These are phyloP conservation scores for Rhinoptilus africanus DNA, from an alignment of 2,113 vertebrate species.

Conservation along the genomic window DNA sequence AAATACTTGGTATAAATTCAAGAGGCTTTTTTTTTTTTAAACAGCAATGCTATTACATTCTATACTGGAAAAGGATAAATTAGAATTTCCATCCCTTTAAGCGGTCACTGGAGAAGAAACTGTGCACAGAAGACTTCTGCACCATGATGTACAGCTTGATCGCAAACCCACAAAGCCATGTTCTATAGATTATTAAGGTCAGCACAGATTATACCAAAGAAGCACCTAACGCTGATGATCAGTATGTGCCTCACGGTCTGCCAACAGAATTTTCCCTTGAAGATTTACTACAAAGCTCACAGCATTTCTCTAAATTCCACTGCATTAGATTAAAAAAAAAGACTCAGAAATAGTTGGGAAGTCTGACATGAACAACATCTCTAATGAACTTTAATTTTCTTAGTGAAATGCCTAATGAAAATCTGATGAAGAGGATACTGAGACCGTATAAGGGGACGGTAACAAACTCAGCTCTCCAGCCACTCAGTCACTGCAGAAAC, in stretches of 20 bases:
- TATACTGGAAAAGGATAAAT: not conserved
- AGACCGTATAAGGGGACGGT: not conserved
- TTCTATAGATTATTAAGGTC: not conserved
- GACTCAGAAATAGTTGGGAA: not conserved
- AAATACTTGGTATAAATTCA: conserved; percentile 44
- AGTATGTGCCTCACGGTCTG: not conserved
- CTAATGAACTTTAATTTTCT: not conserved
- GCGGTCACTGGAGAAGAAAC: not conserved
- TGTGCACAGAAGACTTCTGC: not conserved
- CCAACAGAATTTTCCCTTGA: not conserved
- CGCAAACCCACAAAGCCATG: not conserved
- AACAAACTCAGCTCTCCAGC: not conserved
- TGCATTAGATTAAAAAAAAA: not conserved
- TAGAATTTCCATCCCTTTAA: not conserved
- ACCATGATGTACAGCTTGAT: not conserved
- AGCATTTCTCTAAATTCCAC: not conserved
- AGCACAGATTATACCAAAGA: not conserved
- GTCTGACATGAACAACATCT: not conserved
- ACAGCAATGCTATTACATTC: not conserved
- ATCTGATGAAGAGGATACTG: not conserved
- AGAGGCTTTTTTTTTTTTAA: not conserved
- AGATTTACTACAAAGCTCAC: not conserved
- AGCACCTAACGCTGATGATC: not conserved
- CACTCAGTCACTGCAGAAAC: not conserved
- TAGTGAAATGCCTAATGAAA: not conserved